These are phyloP conservation scores for Amiota mariae DNA, from an alignment of 2,888 invertebrate species.

Conservation along the genomic window DNA sequence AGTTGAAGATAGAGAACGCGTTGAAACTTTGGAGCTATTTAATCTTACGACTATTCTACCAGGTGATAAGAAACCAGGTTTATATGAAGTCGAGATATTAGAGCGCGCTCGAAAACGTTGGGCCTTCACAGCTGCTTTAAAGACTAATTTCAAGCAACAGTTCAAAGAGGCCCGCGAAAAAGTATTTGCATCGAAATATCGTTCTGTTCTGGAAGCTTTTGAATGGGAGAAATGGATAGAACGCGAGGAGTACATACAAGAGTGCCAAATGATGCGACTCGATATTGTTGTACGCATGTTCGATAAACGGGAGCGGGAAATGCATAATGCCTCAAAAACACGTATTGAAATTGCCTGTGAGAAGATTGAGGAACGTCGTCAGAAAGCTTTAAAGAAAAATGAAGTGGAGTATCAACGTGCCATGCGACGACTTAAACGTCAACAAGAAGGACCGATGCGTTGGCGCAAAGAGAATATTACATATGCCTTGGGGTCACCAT, in stretches of 20 bases:
- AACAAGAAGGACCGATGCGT: slow-evolving; percentile 69
- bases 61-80: slow-evolving; percentile 64
- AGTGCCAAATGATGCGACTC: slow-evolving; percentile 80
- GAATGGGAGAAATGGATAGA: slow-evolving; percentile 89
- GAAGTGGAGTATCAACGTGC: slow-evolving; percentile 70
- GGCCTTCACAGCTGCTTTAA: slow-evolving; percentile 78
- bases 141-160: slow-evolving; percentile 75
- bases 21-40: slow-evolving; percentile 65
- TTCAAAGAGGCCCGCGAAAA: slow-evolving; percentile 75
- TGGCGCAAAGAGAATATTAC: slow-evolving; percentile 74
- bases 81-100: slow-evolving; percentile 76
- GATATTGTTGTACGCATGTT: slow-evolving; percentile 76
- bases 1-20: slow-evolving; percentile 49
- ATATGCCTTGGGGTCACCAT: slow-evolving; percentile 76
- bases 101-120: slow-evolving; percentile 81
- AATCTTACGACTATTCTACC: slow-evolving; percentile 63
- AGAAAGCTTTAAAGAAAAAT: slow-evolving; percentile 77
- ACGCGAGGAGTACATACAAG: slow-evolving; percentile 85
- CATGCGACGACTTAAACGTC: slow-evolving; percentile 75
- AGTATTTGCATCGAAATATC: slow-evolving; percentile 70
- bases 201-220: slow-evolving; percentile 83
- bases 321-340: slow-evolving; percentile 63
- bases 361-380: slow-evolving; percentile 75
- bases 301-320: slow-evolving; percentile 75
- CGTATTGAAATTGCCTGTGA: slow-evolving; percentile 76